phyloP scores from a whole-genome alignment of 2,888 invertebrate species.

The Helleia helle region DNA sequence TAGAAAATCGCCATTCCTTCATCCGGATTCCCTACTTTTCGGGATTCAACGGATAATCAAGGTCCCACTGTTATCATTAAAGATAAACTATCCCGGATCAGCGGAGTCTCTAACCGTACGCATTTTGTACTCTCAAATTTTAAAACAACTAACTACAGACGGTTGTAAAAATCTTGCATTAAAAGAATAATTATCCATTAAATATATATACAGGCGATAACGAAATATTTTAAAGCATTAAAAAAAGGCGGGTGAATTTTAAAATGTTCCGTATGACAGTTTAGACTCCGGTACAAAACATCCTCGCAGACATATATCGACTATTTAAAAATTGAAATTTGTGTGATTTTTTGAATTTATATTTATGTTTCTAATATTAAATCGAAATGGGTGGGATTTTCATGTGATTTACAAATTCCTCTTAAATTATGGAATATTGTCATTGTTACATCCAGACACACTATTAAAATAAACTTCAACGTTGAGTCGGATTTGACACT shows the following conservation, averaged over 20 bases:
- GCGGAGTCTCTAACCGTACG: not conserved
- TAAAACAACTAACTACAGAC: slow-evolving; percentile 3
- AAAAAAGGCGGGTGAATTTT: slow-evolving; percentile 2
- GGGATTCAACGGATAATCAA: no score
- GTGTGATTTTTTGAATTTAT: not conserved
- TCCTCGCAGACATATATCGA: no score
- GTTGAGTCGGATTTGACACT: slow-evolving; percentile 17
- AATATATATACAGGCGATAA: slow-evolving; percentile 2
- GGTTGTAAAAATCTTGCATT: slow-evolving; percentile 4
- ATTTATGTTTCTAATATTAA: not conserved
- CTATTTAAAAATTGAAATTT: no score
- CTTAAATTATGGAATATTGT: slow-evolving; percentile 10
- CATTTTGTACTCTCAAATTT: slow-evolving; percentile 8
- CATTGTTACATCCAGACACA: slow-evolving; percentile 8
- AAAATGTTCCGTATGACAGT: no score
- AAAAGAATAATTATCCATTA: slow-evolving; percentile 1
- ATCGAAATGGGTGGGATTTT: slow-evolving; percentile 5
- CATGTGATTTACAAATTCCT: slow-evolving; percentile 7
- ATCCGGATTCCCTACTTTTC: no score
- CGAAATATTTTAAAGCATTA: slow-evolving; percentile 8
- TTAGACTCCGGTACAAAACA: not conserved
- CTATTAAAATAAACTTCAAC: slow-evolving; percentile 11
- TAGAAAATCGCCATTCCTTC: no score
- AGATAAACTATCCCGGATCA: slow-evolving; percentile 1
- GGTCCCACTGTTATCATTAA: no score